Base-by-base conservation (phyloP, 2,888 invertebrate genomes). In the Sycophila texana region DNA sequence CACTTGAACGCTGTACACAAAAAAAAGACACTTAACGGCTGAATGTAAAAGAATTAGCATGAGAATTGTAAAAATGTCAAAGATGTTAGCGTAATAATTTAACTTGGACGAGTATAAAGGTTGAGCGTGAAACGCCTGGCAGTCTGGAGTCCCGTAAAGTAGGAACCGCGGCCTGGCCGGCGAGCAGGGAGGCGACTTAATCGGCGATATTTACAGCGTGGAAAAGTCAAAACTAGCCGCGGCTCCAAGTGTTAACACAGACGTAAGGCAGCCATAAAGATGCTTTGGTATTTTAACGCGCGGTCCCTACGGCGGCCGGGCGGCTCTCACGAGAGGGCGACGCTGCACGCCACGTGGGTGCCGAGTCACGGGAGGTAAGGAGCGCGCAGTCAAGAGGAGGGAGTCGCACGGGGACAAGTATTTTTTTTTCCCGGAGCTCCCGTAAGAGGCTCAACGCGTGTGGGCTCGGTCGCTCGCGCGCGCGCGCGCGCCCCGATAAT, bases 401-500 rank as follows among this genome's bases (percentile, higher is more conserved):
- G 14, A 10, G 12, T 16, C 2, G 20, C 39, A 14, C 18, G 30
- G 16, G 53, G 51, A 22, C 75, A 61, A 68, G 68, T 61, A 68
- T 68, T 65, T 74, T 65, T 65, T 74, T 39, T 39, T 39, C 39
- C 70, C 20, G 63, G 68, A 53, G 76, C 76, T 76, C 61, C 76
- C 63, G 70, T 68, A 76, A 76, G 61, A 76, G 67, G 30, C 74
- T 26, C 60, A 61, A 75, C n/a, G 76, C 70, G 76, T 76, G 76
- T 76, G 76, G 76, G 22, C 75, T 20, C 18, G 47, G 18, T 16
- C 39, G n/a, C 39, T 51, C 53, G 61, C 20, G 60, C 20, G 14
- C 4, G 5, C 10, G 39, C 49, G n/a, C n/a, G n/a, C n/a, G n/a
- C 20, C 14, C 51, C 30, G 67, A 7, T 39, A 39, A 39, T 39